Percentiles rank a stretch among this genome's conserved stretches.
These are phyloP conservation scores for Nipponia nippon DNA, from an alignment of 2,113 vertebrate genomes.

Conservation along the genomic window DNA sequence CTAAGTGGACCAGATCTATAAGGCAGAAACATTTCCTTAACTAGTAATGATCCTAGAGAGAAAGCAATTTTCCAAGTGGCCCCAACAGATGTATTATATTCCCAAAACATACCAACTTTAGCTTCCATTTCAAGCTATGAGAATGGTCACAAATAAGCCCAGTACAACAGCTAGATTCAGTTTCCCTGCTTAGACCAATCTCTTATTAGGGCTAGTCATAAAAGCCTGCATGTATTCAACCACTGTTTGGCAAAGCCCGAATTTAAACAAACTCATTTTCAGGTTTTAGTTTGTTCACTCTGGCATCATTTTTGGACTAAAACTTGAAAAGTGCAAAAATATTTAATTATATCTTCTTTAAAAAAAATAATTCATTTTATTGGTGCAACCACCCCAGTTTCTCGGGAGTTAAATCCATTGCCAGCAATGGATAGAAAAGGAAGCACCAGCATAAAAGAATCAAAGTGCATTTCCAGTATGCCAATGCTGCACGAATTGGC, in stretches of 20 bases:
- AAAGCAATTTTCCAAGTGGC: not conserved
- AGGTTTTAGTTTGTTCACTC: not conserved
- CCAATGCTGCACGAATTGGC: constrained; percentile 28
- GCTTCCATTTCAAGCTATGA: not conserved
- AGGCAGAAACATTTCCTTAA: not conserved
- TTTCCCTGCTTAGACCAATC: not conserved
- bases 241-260: not conserved
- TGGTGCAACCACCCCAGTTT: not conserved
- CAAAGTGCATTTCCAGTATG: constrained; percentile 71
- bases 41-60: not conserved
- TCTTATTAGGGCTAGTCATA: not conserved
- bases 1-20: not conserved
- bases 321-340: constrained; percentile 69
- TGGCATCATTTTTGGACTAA: not conserved
- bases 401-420: constrained; percentile 42
- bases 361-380: constrained; percentile 42
- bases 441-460: constrained; percentile 35
- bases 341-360: constrained; percentile 44
- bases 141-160: not conserved
- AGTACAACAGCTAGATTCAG: not conserved
- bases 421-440: constrained; percentile 59
- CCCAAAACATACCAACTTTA: not conserved
- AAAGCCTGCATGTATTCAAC: not conserved
- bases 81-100: not conserved
- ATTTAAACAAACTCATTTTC: not conserved